A percentile compares a stretch with the other conserved stretches of the same genome.
Conservation (phyloP, 1,140 invertebrate species). For the Zaprionus vittiger region DNA sequence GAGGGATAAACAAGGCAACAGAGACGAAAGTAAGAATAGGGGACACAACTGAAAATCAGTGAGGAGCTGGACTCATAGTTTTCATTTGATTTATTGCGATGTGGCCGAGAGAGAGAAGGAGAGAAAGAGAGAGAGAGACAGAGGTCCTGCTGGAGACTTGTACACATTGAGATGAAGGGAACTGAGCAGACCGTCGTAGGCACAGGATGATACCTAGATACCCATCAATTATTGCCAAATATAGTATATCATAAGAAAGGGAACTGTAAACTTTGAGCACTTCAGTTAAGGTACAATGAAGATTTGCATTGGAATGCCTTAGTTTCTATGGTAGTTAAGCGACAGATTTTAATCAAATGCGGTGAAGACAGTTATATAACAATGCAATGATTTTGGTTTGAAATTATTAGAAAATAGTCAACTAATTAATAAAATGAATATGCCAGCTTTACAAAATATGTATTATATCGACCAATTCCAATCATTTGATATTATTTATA, state of each 20-base stretch:
- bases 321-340: too few relatives aligned
- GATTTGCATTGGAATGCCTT: too few relatives aligned
- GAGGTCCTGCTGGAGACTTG: constrained; percentile 4
- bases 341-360: too few relatives aligned
- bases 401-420: too few relatives aligned
- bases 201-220: neutral
- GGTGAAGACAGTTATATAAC: too few relatives aligned
- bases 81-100: constrained; percentile 75
- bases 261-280: too few relatives aligned
- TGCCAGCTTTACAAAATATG: too few relatives aligned
- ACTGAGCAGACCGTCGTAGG: neutral
- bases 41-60: constrained; percentile 15
- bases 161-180: neutral
- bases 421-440: too few relatives aligned
- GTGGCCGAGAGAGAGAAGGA: neutral
- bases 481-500: too few relatives aligned
- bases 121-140: neutral
- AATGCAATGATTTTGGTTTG: too few relatives aligned
- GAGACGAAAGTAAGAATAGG: neutral
- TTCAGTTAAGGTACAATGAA: too few relatives aligned
- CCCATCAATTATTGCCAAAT: neutral
- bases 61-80: constrained; percentile 37
- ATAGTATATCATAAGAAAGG: neutral
- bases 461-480: too few relatives aligned
- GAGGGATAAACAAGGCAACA: constrained; percentile 2